Base-by-base conservation (phyloP, 2,888 invertebrate genomes). In the Diloba caeruleocephala region DNA sequence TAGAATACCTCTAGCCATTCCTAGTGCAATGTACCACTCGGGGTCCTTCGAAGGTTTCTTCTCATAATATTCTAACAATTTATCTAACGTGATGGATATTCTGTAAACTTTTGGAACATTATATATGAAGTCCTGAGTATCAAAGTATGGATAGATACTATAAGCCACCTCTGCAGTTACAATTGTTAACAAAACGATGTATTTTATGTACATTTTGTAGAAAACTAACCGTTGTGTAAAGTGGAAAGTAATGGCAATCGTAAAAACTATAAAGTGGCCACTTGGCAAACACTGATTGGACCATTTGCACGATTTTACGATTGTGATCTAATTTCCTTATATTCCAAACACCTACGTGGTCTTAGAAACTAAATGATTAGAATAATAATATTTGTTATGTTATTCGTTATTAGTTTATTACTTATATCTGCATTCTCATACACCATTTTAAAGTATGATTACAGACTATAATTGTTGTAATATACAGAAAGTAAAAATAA, bases 21-120 rank as follows among this genome's bases (percentile, higher is more conserved):
- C 88, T 21, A 93, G 61, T 4, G 90, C 85, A 21, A 93, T 90
- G 44, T 84, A 86, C 90, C 89, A 92, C 59, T 93, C 93, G 0
- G 93, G 92, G 74, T 93, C 93, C 59, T 92, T 93, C 0, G 93
- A 92, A n/a, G 88, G 88, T 50, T 90, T 92, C 62, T 80, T 88
- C 60, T 92, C 92, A 65, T 91, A 93, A 66, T 91, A 83, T 13
- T 87, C 88, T 52, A 93, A 68, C 44, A 93, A 60, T 61, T 88
- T 92, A 36, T 92, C 92, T 36, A 93, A 71, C 0, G 90, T 89
- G 1, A 92, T 83, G 3, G 91, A 90, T 61, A 93, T 84, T 62
- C 93, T 82, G 48, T 84, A 93, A 12, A 92, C 93, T 75, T 93
- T 92, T 0, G 93, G 92, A n/a, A 93, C 82, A 78, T 93, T 93